A percentile compares a stretch with the other conserved stretches of the same genome.
phyloP scores from a whole-genome alignment of 1,140 invertebrate genomes.

The Elymnias hypermnestra region DNA sequence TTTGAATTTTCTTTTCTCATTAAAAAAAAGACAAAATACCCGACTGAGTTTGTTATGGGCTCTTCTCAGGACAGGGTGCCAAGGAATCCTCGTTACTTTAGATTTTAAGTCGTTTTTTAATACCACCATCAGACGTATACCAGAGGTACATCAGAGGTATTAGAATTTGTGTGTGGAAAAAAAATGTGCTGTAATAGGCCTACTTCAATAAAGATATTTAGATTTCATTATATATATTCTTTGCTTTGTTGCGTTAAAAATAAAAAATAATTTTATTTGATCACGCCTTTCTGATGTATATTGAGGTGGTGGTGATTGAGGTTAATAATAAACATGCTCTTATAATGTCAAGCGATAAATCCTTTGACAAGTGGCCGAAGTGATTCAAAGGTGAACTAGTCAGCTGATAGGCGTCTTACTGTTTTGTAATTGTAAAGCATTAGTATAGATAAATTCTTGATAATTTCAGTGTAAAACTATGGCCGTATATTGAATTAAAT shows the following conservation, averaged over 20 bases:
- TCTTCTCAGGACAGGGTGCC: too few relatives aligned
- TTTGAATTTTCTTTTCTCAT: too few relatives aligned
- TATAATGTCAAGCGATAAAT: slow-evolving; percentile 9
- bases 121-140: too few relatives aligned
- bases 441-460: background rate
- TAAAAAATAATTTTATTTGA: background rate
- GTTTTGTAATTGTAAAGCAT: slow-evolving; percentile 2
- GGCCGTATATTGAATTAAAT: too few relatives aligned
- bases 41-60: too few relatives aligned
- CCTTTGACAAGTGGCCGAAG: slow-evolving; percentile 4
- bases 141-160: too few relatives aligned
- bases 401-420: background rate
- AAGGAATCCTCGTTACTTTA: too few relatives aligned
- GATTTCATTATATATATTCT: background rate
- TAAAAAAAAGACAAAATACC: too few relatives aligned
- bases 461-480: too few relatives aligned
- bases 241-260: background rate
- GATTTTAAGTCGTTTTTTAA: too few relatives aligned
- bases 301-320: slow-evolving; percentile 3
- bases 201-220: background rate
- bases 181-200: background rate
- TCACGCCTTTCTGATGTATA: background rate
- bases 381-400: slow-evolving; percentile 14
- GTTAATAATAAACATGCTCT: slow-evolving; percentile 8
- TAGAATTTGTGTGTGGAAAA: too few relatives aligned